Evolutionary conservation across 2,888 invertebrate genomes (phyloP), one percentile per base, ranked within the genome.

Genomic region (Habroteleia sp.): DNA sequence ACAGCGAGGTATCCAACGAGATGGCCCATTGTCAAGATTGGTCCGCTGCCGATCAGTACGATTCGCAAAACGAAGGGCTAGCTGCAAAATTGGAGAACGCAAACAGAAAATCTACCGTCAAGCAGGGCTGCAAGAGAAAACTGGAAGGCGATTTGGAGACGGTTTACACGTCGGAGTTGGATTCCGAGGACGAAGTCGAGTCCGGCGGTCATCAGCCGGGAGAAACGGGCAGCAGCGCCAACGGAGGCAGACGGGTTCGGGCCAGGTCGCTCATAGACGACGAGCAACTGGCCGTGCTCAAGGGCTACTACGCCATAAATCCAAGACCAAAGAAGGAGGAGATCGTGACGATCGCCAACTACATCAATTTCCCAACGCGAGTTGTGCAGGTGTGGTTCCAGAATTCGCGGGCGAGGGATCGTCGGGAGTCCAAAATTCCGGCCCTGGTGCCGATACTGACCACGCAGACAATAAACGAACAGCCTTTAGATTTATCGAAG

Each of bases 241-340:
- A 39, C 82, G 90, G 90, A 74, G 94, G 94, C 31, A 91, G 95
- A 76, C 95, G 96, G 87, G 96, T 96, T 7, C 92, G 98, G 79
- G 97, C 97, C 0, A 92, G 99, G 66, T 98, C 98, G 3, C 93
- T 97, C 76, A 95, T 99, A 76, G 96, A 95, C 35, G 98, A 98
- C 83, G 97, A 97, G 85, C 98, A 99, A 87, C 93, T 98, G 83
- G 92, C 93, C 35, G 92, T 97, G 58, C 91, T 99, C 52, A 96
- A 96, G 85, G 93, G 95, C 74, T 95, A 97, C 86, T 99, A 98
- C 88, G 91, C 94, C 46, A 89, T 93, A 11, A 98, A 99, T 89
- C 95, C 97, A 4, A 92, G 97, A 72, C 99, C 99, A 1, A 96
- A 96, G 84, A 94, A 97, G 44, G 97, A 97, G 80, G 98, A 98